Evolutionary conservation across 2,888 invertebrate species (phyloP).

Genomic region (Gasteruption jaculator): DNA sequence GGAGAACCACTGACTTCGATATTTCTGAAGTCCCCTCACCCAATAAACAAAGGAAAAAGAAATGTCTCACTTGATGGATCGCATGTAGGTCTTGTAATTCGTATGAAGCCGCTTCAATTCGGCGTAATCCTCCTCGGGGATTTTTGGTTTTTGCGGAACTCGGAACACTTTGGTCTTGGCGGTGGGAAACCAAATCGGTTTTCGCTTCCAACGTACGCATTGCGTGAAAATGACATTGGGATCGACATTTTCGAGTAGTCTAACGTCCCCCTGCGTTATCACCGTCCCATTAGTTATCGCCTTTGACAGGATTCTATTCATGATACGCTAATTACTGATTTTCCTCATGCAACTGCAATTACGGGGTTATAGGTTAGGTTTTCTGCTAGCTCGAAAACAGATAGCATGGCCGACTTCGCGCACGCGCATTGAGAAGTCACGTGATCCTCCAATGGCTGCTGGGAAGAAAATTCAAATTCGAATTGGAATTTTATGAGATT

Average conservation of each 20-base stretch:
- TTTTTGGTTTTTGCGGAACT: constrained; percentile 59
- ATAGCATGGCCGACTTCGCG: too few relatives aligned
- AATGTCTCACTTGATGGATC: constrained; percentile 54
- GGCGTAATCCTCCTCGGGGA: constrained; percentile 60
- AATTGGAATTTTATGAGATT: too few relatives aligned
- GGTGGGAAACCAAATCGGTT: constrained; percentile 75
- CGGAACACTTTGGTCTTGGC: constrained; percentile 77
- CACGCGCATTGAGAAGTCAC: too few relatives aligned
- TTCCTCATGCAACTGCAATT: too few relatives aligned
- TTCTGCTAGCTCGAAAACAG: too few relatives aligned
- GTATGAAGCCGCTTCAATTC: constrained; percentile 68
- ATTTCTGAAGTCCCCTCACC: too few relatives aligned
- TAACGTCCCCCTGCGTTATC: constrained; percentile 14
- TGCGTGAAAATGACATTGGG: constrained; percentile 23
- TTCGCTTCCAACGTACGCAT: constrained; percentile 61
- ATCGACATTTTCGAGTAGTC: constrained; percentile 12
- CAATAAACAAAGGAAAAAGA: background rate
- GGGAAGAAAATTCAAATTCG: too few relatives aligned
- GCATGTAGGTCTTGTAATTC: constrained; percentile 61
- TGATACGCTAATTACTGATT: too few relatives aligned
- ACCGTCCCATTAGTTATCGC: constrained; percentile 5
- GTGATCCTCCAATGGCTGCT: too few relatives aligned
- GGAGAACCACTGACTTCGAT: too few relatives aligned
- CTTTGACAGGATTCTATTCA: too few relatives aligned
- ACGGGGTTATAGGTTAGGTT: too few relatives aligned